These are phyloP conservation scores for Erythrolamprus reginae DNA, from an alignment of 2,113 vertebrate species.

Conservation along the genomic window DNA sequence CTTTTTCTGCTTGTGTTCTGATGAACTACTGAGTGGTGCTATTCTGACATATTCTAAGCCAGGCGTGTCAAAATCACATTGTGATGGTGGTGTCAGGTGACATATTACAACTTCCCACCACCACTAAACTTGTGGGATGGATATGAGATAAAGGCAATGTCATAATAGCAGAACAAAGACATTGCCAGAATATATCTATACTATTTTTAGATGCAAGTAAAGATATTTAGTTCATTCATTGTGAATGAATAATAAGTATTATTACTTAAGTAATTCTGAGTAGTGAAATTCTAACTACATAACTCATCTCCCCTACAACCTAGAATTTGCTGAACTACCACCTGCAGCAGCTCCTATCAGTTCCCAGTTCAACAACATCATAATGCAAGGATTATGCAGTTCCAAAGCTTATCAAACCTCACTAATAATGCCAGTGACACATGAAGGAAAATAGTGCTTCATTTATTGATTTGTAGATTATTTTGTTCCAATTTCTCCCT, in stretches of 20 bases:
- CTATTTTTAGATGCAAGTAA: neutral
- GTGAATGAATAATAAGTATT: neutral
- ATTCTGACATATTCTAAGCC: neutral
- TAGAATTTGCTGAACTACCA: neutral
- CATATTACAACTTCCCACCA: too few species aligned
- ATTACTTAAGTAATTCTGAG: neutral
- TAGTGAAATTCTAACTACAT: neutral
- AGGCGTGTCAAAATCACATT: too few species aligned
- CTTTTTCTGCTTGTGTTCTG: neutral
- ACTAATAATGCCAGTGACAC: neutral
- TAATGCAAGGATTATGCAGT: neutral
- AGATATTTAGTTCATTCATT: neutral
- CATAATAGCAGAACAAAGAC: neutral
- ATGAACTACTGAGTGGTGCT: neutral
- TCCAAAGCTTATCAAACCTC: slow-evolving; percentile 3
- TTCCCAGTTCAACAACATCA: neutral
- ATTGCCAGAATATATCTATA: neutral
- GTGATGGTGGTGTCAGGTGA: too few species aligned
- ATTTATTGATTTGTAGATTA: slow-evolving; percentile 10
- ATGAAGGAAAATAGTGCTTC: neutral
- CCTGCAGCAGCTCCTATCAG: neutral
- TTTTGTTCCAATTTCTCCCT: slow-evolving; percentile 21
- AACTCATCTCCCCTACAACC: neutral
- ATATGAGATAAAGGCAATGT: neutral
- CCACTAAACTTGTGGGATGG: too few species aligned